A percentile compares a stretch with the other conserved stretches of the same genome.
Evolutionary conservation across 2,113 vertebrate species (phyloP).

Genomic region (Solea senegalensis): DNA sequence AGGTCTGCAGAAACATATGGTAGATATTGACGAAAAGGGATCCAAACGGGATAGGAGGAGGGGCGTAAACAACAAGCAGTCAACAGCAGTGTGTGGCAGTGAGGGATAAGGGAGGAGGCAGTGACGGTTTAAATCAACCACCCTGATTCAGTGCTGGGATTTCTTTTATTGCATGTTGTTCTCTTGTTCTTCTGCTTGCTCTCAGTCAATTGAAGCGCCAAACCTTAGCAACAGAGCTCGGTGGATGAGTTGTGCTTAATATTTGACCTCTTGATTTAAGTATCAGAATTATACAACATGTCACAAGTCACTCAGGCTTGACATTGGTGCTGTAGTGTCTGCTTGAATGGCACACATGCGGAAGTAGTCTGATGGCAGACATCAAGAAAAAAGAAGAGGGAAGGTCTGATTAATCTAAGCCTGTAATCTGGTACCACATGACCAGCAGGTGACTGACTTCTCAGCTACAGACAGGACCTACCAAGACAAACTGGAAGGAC

Average conservation of each 20-base stretch:
- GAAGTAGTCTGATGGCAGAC: background rate
- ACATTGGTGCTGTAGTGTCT: background rate
- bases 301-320: background rate
- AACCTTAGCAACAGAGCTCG: background rate
- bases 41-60: background rate
- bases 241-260: background rate
- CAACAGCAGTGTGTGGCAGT: background rate
- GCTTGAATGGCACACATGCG: background rate
- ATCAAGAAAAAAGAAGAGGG: background rate
- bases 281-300: background rate
- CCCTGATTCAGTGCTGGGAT: conserved; percentile 7
- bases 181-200: background rate
- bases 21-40: conserved; percentile 30
- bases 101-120: background rate
- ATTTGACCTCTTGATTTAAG: background rate
- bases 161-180: background rate
- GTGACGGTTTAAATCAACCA: conserved; percentile 7
- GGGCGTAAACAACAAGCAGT: conserved; percentile 16
- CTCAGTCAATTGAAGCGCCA: background rate
- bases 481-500: background rate
- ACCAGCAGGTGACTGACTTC: background rate
- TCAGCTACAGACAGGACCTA: background rate
- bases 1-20: conserved; percentile 25
- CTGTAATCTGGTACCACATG: background rate
- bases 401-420: background rate